Conservation (phyloP, 2,888 invertebrate genomes). For the Autographa pulchrina region DNA sequence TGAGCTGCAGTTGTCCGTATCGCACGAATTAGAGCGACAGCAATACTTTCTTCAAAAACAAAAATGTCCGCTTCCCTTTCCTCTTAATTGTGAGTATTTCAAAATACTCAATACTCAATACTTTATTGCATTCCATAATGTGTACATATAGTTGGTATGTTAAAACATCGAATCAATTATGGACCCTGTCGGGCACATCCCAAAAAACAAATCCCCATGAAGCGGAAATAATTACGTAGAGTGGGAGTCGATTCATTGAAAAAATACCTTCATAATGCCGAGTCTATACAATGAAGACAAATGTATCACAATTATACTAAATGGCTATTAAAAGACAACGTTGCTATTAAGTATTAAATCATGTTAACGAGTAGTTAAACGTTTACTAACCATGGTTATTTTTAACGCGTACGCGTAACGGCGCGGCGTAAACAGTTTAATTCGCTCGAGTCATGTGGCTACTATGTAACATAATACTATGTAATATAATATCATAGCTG, state of each 20-base stretch:
- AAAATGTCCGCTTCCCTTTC: too few relatives aligned
- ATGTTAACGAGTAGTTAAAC: conserved; percentile 23
- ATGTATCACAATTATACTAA: not conserved
- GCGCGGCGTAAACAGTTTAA: conserved; percentile 13
- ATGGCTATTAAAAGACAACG: not conserved
- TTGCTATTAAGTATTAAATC: conserved; percentile 16
- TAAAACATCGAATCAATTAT: too few relatives aligned
- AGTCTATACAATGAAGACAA: not conserved
- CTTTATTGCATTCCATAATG: too few relatives aligned
- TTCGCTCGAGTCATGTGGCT: conserved; percentile 13
- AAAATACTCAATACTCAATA: too few relatives aligned
- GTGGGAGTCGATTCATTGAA: not conserved
- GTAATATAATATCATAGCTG: not conserved
- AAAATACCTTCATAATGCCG: not conserved
- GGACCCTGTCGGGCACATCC: too few relatives aligned
- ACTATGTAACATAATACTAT: not conserved
- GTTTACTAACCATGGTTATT: conserved; percentile 29
- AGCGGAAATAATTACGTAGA: not conserved
- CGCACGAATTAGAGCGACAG: too few relatives aligned
- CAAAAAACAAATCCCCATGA: too few relatives aligned
- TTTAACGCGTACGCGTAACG: conserved; percentile 28
- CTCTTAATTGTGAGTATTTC: too few relatives aligned
- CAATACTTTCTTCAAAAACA: too few relatives aligned
- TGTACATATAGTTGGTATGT: too few relatives aligned
- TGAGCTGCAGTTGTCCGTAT: too few relatives aligned